These are phyloP conservation scores for Schmidtea mediterranea DNA, from an alignment of 1,140 invertebrate genomes.

Conservation along the genomic window DNA sequence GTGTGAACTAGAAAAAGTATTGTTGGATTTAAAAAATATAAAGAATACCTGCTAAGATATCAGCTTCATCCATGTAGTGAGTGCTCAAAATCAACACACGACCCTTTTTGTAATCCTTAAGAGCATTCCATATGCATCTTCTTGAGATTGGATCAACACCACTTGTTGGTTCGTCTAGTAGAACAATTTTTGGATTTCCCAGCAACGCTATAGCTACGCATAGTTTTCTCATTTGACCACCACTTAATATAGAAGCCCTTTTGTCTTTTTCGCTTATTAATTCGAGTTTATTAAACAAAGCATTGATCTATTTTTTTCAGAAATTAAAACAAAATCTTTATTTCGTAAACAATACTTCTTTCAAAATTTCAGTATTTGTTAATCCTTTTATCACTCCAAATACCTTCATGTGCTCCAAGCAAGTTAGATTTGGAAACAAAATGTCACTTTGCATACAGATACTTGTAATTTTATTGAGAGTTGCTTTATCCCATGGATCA, in stretches of 20 bases:
- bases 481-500: constrained; percentile 28
- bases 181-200: constrained; percentile 25
- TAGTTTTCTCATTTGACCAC: constrained; percentile 30
- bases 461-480: constrained; percentile 42
- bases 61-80: constrained; percentile 39
- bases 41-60: constrained; percentile 40
- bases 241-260: constrained; percentile 36
- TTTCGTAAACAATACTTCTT: constrained; percentile 22
- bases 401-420: constrained; percentile 59
- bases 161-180: constrained; percentile 22
- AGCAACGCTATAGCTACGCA: constrained; percentile 30
- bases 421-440: constrained; percentile 60
- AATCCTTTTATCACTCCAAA: constrained; percentile 44
- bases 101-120: constrained; percentile 34
- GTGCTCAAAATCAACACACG: constrained; percentile 41
- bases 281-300: constrained; percentile 30
- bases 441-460: constrained; percentile 82
- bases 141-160: constrained; percentile 71
- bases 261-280: constrained; percentile 35
- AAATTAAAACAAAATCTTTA: neutral
- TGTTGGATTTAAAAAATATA: too few species aligned
- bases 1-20: too few species aligned
- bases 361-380: constrained; percentile 29
- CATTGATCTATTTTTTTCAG: constrained; percentile 9
- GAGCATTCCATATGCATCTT: constrained; percentile 52